Evolutionary conservation across 1,140 invertebrate species (phyloP).

Genomic region (Lamellibrachia luymesi): DNA sequence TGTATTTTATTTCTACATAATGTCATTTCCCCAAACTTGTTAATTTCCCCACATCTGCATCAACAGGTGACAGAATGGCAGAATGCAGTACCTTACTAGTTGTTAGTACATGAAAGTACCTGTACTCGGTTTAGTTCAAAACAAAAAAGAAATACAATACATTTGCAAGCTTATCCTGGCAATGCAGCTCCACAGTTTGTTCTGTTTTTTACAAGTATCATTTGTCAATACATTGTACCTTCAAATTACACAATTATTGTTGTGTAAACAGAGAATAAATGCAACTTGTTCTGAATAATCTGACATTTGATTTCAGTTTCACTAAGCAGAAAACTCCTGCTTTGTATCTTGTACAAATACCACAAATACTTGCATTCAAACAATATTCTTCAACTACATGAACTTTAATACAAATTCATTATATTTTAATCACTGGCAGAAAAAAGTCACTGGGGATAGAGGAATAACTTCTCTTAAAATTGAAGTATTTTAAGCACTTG

Average conservation of each 20-base stretch:
- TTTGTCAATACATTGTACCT: background rate
- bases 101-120: background rate
- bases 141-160: background rate
- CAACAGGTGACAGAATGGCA: background rate
- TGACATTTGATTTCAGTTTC: background rate
- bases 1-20: background rate
- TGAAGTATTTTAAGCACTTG: background rate
- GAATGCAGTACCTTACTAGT: background rate
- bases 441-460: background rate
- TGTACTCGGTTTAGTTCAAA: background rate
- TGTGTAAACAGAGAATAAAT: background rate
- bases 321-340: background rate
- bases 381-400: background rate
- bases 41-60: background rate
- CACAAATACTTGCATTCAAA: background rate
- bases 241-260: background rate
- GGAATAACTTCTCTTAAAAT: background rate
- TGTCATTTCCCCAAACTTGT: background rate
- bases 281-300: background rate
- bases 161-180: background rate
- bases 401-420: background rate
- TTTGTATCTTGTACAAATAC: background rate
- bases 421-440: background rate
- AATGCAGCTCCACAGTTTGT: background rate
- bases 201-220: background rate